These are phyloP conservation scores for Himalopsyche kuldschensis DNA, from an alignment of 2,888 invertebrate species.

Conservation along the genomic window DNA sequence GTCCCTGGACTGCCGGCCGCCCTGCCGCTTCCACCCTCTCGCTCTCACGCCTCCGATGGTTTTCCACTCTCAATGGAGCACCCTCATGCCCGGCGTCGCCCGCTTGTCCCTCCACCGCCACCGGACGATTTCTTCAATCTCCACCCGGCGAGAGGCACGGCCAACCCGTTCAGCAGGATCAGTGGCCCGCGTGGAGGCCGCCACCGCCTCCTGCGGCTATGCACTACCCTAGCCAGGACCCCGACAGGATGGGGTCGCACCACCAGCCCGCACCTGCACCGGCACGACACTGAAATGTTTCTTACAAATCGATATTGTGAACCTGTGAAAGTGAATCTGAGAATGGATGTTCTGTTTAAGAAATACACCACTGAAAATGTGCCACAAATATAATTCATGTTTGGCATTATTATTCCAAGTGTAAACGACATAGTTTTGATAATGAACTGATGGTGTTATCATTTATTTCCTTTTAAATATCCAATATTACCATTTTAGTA, in stretches of 20 bases:
- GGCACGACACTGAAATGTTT: not conserved
- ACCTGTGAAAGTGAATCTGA: too few species aligned
- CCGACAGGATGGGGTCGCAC: slow-evolving; percentile 80
- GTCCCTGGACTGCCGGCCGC: slow-evolving; percentile 66
- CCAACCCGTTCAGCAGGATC: slow-evolving; percentile 36
- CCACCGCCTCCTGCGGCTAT: slow-evolving; percentile 59
- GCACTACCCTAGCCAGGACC: slow-evolving; percentile 98
- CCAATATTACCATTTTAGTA: too few species aligned
- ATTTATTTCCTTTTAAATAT: too few species aligned
- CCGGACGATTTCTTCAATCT: slow-evolving; percentile 67
- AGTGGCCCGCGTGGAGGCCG: slow-evolving; percentile 45
- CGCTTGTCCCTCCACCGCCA: slow-evolving; percentile 49
- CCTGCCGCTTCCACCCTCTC: slow-evolving; percentile 59
- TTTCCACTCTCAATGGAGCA: slow-evolving; percentile 44
- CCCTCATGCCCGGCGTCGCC: slow-evolving; percentile 54
- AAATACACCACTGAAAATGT: too few species aligned
- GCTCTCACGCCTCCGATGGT: slow-evolving; percentile 45
- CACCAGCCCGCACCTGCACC: not conserved
- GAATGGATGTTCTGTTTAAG: too few species aligned
- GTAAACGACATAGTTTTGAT: too few species aligned
- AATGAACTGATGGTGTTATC: too few species aligned
- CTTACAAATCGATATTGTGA: not conserved
- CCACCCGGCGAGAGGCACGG: slow-evolving; percentile 46
- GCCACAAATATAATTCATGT: too few species aligned
- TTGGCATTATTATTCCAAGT: too few species aligned